Evolutionary conservation across 2,888 invertebrate species (phyloP).

Genomic region (Pheosia tremula): DNA sequence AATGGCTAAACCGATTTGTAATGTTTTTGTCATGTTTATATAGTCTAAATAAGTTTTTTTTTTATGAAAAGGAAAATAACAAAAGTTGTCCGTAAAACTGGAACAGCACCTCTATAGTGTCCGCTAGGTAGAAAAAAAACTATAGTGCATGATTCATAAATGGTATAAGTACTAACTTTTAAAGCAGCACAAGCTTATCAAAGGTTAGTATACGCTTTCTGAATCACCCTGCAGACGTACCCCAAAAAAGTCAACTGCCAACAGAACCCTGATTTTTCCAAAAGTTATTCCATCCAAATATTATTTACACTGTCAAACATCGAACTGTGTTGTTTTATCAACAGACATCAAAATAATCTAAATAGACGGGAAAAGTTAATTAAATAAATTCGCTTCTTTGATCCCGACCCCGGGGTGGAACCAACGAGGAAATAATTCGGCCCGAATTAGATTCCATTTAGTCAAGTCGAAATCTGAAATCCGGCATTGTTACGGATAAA

Average conservation of each 20-base stretch:
- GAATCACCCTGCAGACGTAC: no score
- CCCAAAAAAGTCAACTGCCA: not conserved
- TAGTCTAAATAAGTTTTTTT: no score
- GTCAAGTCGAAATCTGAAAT: slow-evolving; percentile 32
- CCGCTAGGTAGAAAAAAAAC: no score
- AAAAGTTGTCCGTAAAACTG: no score
- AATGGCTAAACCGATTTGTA: no score
- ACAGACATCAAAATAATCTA: slow-evolving; percentile 24
- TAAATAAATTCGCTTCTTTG: slow-evolving; percentile 48
- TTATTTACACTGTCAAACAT: slow-evolving; percentile 18
- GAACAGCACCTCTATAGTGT: no score
- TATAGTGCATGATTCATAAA: no score
- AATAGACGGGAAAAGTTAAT: slow-evolving; percentile 48
- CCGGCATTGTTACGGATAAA: slow-evolving; percentile 30
- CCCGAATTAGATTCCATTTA: slow-evolving; percentile 40
- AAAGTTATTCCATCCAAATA: not conserved
- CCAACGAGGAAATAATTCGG: slow-evolving; percentile 42
- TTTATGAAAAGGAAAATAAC: no score
- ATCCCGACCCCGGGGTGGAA: slow-evolving; percentile 38
- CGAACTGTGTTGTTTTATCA: slow-evolving; percentile 19
- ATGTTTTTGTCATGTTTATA: no score
- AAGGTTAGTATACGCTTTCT: no score
- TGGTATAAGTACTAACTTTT: no score
- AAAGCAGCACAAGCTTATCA: no score
- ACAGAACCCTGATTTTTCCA: not conserved